A percentile compares a stretch with the other conserved stretches of the same genome.
Evolutionary conservation across 1,140 invertebrate species (phyloP).

Genomic region (Xylocopa sonorina): DNA sequence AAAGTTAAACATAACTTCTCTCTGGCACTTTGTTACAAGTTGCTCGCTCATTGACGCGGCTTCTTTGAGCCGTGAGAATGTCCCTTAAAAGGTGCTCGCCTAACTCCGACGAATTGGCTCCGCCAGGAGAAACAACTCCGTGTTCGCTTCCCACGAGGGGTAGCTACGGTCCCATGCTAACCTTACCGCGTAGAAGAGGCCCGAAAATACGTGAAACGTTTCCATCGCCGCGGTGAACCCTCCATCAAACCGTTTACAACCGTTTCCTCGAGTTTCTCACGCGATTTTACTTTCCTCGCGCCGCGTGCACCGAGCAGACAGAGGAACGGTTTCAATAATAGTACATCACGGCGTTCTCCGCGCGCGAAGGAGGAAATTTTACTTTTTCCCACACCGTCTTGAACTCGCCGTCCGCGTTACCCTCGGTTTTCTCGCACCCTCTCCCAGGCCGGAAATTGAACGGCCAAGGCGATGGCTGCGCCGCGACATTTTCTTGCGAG

Average conservation of each 20-base stretch:
- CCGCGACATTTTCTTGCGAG: constrained; percentile 21
- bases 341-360: constrained; percentile 58
- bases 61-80: not conserved
- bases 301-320: constrained; percentile 9
- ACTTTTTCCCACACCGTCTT: constrained; percentile 14
- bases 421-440: constrained; percentile 24
- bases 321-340: constrained; percentile 64
- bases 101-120: not conserved
- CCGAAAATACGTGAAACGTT: no score
- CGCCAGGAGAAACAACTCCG: no score
- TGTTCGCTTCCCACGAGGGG: not conserved
- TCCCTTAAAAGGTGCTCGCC: not conserved
- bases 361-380: constrained; percentile 52
- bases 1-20: not conserved
- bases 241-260: not conserved
- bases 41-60: not conserved
- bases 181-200: no score
- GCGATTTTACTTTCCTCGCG: constrained; percentile 34
- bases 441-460: constrained; percentile 61
- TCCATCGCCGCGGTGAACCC: no score
- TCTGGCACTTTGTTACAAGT: not conserved
- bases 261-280: not conserved
- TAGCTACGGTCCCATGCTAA: not conserved
- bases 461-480: constrained; percentile 22
- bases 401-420: not conserved